Evolutionary conservation across 2,888 invertebrate species (phyloP).

Genomic region (Phalangium opilio): DNA sequence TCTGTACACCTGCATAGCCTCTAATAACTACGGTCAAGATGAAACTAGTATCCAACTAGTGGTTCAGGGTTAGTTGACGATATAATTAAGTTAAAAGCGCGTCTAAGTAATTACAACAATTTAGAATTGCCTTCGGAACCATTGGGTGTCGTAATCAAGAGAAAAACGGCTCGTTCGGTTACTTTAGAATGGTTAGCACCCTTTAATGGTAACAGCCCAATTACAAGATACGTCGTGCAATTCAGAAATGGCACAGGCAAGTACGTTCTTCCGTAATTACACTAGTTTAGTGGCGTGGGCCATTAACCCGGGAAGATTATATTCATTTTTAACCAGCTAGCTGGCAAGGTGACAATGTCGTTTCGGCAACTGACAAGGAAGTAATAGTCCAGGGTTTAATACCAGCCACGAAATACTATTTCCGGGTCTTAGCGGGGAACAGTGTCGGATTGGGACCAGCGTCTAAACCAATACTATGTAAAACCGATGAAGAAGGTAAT

Average conservation of each 20-base stretch:
- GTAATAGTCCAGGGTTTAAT: background rate
- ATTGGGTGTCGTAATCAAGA: background rate
- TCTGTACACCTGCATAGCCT: slow-evolving; percentile 15
- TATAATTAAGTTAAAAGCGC: too few species aligned
- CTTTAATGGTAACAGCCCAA: slow-evolving; percentile 17
- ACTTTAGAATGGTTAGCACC: slow-evolving; percentile 14
- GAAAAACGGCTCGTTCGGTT: background rate
- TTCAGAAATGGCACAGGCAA: slow-evolving; percentile 21
- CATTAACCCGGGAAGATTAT: too few species aligned
- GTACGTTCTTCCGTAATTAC: background rate
- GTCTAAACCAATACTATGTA: background rate
- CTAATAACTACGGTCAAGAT: slow-evolving; percentile 14
- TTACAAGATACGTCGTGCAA: slow-evolving; percentile 12
- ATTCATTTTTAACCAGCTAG: too few species aligned
- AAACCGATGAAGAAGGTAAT: background rate
- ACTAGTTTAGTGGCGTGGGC: too few species aligned
- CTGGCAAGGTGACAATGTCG: too few species aligned
- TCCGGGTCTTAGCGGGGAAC: background rate
- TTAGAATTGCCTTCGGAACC: too few species aligned
- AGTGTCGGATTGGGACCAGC: background rate
- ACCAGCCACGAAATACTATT: background rate
- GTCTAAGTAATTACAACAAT: too few species aligned
- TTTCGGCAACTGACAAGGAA: background rate
- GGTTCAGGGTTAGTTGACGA: slow-evolving; percentile 14
- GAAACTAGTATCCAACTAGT: slow-evolving; percentile 16